Percentiles rank a stretch among this genome's conserved stretches.
These are phyloP conservation scores for Melanargia galathea DNA, from an alignment of 2,888 invertebrate species.

Conservation along the genomic window DNA sequence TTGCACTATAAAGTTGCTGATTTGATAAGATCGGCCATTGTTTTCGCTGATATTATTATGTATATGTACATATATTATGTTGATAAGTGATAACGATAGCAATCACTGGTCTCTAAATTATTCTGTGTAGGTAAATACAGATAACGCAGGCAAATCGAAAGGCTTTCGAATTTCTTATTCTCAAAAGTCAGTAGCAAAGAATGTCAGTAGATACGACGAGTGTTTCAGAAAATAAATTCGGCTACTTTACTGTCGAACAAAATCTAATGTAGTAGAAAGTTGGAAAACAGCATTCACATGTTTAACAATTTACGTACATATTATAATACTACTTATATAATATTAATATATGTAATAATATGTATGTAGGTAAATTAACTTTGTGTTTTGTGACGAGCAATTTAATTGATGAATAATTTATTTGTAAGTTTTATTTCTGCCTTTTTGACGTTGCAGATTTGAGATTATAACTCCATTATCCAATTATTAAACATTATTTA, in stretches of 20 bases:
- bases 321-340: too few species aligned
- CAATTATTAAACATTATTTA: conserved; percentile 29
- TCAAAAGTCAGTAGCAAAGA: too few species aligned
- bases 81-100: conserved; percentile 7
- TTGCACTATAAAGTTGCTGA: conserved; percentile 12
- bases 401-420: neutral
- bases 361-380: too few species aligned
- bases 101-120: neutral
- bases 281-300: too few species aligned
- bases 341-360: too few species aligned
- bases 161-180: neutral
- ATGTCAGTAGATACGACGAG: too few species aligned
- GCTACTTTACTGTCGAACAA: too few species aligned
- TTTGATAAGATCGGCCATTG: conserved; percentile 27
- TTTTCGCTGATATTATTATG: conserved; percentile 22
- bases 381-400: too few species aligned
- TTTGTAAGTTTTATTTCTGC: conserved; percentile 1
- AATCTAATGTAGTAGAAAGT: too few species aligned
- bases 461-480: conserved; percentile 23
- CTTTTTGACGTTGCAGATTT: conserved; percentile 2
- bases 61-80: too few species aligned
- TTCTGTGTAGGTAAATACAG: neutral
- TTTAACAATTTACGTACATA: too few species aligned
- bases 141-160: neutral
- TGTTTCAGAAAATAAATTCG: too few species aligned